Evolutionary conservation across 2,113 vertebrate genomes (phyloP).

Genomic region (Tragelaphus imberbis): DNA sequence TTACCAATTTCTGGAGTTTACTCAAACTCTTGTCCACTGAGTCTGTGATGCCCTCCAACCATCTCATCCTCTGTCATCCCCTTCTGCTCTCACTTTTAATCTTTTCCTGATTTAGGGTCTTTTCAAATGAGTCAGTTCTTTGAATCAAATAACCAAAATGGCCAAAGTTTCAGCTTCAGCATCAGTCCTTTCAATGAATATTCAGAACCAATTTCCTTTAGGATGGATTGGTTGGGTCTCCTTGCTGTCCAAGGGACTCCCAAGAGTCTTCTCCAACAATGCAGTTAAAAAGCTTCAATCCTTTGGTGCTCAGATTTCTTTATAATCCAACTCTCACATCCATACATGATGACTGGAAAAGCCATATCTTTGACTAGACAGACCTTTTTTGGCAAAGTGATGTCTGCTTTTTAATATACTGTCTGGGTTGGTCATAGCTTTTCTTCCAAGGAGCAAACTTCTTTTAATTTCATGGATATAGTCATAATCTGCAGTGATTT

Average conservation of each 20-base stretch:
- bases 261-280: background rate
- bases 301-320: background rate
- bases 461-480: no score
- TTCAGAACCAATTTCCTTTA: background rate
- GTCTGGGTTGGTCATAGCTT: no score
- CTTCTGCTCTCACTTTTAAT: background rate
- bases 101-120: background rate
- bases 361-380: no score
- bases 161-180: background rate
- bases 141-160: background rate
- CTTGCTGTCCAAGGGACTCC: background rate
- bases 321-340: background rate
- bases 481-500: no score
- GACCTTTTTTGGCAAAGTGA: no score
- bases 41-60: background rate
- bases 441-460: no score
- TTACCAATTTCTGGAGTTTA: rapidly evolving
- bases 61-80: background rate
- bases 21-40: background rate
- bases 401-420: no score
- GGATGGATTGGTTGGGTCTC: background rate
- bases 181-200: background rate
- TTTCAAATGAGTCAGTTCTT: background rate
- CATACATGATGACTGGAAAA: no score
- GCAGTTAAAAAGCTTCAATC: background rate